A percentile compares a stretch with the other conserved stretches of the same genome.
Evolutionary conservation across 1,140 invertebrate genomes (phyloP).

Genomic region (Mizuhopecten yessoensis): DNA sequence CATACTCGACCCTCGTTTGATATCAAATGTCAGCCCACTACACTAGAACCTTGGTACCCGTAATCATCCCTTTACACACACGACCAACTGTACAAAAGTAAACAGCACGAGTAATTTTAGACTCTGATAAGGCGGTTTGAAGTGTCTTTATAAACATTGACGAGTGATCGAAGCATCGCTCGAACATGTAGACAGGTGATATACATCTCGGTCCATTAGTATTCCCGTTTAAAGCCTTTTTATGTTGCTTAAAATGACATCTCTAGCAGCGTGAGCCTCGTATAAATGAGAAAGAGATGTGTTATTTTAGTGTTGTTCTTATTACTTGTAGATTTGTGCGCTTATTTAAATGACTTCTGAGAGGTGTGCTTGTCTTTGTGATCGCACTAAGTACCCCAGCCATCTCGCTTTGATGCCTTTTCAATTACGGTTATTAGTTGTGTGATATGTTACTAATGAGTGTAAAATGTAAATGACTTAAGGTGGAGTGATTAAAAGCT

Average conservation of each 20-base stretch:
- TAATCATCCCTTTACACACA: neutral
- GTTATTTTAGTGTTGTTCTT: neutral
- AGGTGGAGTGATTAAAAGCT: no score
- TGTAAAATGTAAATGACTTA: neutral
- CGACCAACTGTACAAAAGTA: neutral
- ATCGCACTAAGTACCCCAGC: neutral
- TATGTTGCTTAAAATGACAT: neutral
- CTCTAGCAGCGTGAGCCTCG: neutral
- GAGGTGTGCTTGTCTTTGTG: neutral
- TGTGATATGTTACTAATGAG: neutral
- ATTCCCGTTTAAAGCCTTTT: neutral
- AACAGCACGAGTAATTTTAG: conserved; percentile 7
- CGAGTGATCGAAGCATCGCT: neutral
- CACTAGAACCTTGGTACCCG: neutral
- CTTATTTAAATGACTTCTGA: neutral
- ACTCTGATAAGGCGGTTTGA: neutral
- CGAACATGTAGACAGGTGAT: conserved; percentile 25
- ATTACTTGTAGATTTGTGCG: neutral
- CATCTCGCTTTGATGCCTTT: neutral
- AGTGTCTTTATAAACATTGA: neutral
- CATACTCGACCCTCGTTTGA: neutral
- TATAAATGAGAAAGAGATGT: neutral
- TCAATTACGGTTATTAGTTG: neutral
- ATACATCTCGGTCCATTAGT: neutral
- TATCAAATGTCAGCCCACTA: neutral